phyloP scores from a whole-genome alignment of 1,140 invertebrate genomes.

The Portunus trituberculatus region DNA sequence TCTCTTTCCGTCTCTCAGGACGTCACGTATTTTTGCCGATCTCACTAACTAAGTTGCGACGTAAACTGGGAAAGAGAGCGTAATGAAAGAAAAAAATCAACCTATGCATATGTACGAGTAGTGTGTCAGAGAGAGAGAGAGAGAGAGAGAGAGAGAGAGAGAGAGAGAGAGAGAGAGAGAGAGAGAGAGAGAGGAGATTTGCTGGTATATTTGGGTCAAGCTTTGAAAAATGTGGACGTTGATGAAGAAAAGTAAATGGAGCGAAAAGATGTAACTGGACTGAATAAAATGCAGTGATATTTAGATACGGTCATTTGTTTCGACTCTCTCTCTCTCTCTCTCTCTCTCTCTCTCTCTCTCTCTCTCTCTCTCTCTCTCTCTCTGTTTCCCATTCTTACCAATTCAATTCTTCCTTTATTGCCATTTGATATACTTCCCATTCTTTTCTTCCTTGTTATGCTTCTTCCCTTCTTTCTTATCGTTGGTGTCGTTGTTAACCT shows the following conservation, averaged over 20 bases:
- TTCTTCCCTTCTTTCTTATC: background rate
- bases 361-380: no score
- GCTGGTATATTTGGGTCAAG: background rate
- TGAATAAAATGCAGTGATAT: background rate
- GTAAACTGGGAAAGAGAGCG: background rate
- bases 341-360: no score
- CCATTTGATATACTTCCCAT: background rate
- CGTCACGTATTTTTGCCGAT: no score
- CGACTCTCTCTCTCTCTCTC: background rate
- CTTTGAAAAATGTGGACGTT: background rate
- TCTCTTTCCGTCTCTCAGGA: no score
- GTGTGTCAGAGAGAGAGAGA: background rate
- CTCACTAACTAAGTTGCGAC: background rate
- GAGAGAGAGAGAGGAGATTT: background rate
- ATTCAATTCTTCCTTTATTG: no score
- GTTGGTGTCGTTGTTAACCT: background rate
- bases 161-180: background rate
- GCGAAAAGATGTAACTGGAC: background rate
- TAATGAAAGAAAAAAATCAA: background rate
- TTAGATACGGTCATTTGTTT: background rate
- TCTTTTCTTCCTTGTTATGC: background rate
- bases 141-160: conserved; percentile 2
- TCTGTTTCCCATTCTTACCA: background rate
- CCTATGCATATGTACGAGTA: background rate
- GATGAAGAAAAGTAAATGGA: background rate